Evolutionary conservation across 2,113 vertebrate genomes (phyloP).

Genomic region (Platysternon megacephalum): DNA sequence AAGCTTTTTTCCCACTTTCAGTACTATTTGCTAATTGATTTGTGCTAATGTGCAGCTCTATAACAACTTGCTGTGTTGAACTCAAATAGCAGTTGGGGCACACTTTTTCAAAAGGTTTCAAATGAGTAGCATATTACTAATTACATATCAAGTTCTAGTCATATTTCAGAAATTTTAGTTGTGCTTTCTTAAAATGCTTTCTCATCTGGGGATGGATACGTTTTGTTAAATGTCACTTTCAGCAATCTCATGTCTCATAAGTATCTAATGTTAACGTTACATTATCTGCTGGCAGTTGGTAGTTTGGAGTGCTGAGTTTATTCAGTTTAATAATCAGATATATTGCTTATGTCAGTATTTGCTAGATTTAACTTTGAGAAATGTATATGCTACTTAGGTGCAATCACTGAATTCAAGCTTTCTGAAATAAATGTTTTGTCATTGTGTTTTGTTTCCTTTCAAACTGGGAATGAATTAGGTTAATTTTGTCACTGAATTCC

Average conservation of each 20-base stretch:
- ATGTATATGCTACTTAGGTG: neutral
- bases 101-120: neutral
- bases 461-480: neutral
- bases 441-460: neutral
- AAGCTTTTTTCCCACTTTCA: neutral
- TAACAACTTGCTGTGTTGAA: neutral
- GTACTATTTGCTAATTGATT: neutral
- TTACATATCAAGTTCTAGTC: neutral
- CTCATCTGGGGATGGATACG: neutral
- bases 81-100: neutral
- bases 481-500: neutral
- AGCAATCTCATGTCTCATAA: neutral
- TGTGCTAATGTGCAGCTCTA: rapidly evolving
- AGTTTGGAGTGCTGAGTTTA: neutral
- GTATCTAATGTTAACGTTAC: neutral
- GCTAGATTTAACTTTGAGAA: neutral
- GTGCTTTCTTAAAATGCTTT: neutral
- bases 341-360: neutral
- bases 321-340: rapidly evolving
- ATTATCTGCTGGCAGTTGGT: neutral
- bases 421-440: no score
- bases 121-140: neutral
- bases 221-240: neutral
- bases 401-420: rapidly evolving
- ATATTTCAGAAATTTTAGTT: neutral